Evolutionary conservation across 2,113 vertebrate species (phyloP).

Genomic region (Paramormyrops kingsleyae): DNA sequence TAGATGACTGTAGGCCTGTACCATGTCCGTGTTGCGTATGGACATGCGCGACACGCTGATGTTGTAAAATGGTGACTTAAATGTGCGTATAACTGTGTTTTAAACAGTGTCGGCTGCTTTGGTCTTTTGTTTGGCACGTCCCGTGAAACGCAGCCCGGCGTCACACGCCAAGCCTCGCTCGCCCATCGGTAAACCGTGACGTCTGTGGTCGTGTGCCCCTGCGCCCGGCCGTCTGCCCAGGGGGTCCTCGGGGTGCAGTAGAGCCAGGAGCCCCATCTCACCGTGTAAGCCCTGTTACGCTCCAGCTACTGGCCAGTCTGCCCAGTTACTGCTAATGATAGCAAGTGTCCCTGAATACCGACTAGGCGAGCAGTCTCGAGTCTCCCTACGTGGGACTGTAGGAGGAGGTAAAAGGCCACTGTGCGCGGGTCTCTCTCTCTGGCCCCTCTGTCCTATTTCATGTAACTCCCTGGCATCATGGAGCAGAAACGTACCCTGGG

Average conservation of each 20-base stretch:
- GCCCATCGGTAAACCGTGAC: neutral
- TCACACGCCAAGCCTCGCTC: neutral
- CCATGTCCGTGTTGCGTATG: neutral
- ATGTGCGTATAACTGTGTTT: conserved; percentile 4
- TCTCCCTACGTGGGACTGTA: neutral
- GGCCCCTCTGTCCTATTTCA: neutral
- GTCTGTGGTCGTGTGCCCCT: neutral
- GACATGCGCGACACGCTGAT: neutral
- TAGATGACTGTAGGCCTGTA: neutral
- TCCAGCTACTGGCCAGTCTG: neutral
- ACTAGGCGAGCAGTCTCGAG: neutral
- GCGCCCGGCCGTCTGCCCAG: too few relatives aligned
- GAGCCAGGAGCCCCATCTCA: neutral
- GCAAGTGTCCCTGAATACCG: neutral
- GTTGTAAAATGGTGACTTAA: conserved; percentile 6
- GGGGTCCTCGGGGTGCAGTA: neutral
- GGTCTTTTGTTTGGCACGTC: neutral
- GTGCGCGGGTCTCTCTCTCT: neutral
- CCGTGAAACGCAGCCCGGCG: neutral
- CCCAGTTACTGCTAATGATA: neutral
- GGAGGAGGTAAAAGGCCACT: too few relatives aligned
- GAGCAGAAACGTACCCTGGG: neutral
- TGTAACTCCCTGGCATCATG: neutral
- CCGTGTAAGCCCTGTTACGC: neutral
- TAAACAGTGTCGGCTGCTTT: neutral